Evolutionary conservation across 2,888 invertebrate genomes (phyloP).

Genomic region (Sinotaia quadrata): DNA sequence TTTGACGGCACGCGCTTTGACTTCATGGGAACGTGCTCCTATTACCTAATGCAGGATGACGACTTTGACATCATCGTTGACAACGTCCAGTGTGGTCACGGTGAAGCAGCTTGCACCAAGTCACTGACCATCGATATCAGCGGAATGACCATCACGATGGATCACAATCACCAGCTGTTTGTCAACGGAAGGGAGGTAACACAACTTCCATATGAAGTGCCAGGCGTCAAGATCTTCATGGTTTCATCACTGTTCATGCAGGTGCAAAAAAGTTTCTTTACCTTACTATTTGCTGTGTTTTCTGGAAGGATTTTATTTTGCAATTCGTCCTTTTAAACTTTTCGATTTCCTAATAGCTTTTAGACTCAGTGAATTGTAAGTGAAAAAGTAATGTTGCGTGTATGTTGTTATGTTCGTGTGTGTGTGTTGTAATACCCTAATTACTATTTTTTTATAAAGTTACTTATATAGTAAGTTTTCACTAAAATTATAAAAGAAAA

Average conservation of each 20-base stretch:
- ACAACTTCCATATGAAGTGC: conserved; percentile 45
- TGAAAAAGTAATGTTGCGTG: background rate
- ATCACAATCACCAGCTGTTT: conserved; percentile 76
- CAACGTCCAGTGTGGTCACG: conserved; percentile 81
- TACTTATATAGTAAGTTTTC: no score
- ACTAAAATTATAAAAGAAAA: no score
- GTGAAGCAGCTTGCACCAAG: conserved; percentile 87
- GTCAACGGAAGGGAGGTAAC: conserved; percentile 47
- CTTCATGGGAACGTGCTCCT: conserved; percentile 92
- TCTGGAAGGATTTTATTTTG: background rate
- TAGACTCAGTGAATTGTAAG: no score
- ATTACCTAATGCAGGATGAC: conserved; percentile 82
- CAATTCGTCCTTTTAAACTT: background rate
- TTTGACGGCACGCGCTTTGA: conserved; percentile 90
- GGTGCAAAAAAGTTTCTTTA: conserved; percentile 35
- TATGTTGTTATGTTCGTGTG: no score
- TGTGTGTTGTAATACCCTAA: no score
- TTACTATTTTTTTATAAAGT: no score
- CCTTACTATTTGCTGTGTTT: background rate
- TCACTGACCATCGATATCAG: conserved; percentile 70
- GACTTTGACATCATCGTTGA: conserved; percentile 74
- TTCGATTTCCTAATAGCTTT: no score
- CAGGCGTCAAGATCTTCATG: conserved; percentile 79
- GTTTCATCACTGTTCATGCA: conserved; percentile 84
- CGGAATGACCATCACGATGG: conserved; percentile 78